Percentiles rank a stretch among this genome's conserved stretches.
phyloP scores from a whole-genome alignment of 2,113 vertebrate species.

The Carassius gibelio region DNA sequence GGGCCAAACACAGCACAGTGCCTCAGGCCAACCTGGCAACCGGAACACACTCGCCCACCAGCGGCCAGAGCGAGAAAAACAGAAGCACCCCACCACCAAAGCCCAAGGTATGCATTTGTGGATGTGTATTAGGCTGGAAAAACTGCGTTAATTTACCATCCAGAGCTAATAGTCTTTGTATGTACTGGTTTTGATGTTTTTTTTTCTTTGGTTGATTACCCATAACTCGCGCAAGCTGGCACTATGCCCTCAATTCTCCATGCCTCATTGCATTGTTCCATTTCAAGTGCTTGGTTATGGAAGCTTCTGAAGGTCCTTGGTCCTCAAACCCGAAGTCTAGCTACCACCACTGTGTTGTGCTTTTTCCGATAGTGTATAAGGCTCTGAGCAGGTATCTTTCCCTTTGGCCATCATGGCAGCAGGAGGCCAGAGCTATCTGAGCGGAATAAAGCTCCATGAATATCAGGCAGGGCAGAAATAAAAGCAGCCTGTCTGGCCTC shows the following conservation, averaged over 20 bases:
- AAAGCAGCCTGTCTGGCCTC: slow-evolving; percentile 41
- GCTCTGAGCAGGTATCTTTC: not conserved
- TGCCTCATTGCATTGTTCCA: slow-evolving; percentile 19
- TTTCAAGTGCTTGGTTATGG: slow-evolving; percentile 10
- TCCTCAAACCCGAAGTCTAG: not conserved
- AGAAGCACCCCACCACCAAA: slow-evolving; percentile 90
- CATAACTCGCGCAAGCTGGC: slow-evolving; percentile 55
- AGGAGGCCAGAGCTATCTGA: slow-evolving; percentile 63
- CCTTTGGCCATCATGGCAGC: not conserved
- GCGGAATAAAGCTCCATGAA: slow-evolving; percentile 74
- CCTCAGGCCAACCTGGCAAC: slow-evolving; percentile 84
- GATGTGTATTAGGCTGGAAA: slow-evolving; percentile 50
- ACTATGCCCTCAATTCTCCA: slow-evolving; percentile 40
- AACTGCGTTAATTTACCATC: not conserved
- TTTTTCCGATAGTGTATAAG: not conserved
- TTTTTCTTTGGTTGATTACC: slow-evolving; percentile 16
- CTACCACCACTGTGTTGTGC: not conserved
- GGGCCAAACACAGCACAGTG: slow-evolving; percentile 91
- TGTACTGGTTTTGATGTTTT: slow-evolving; percentile 60
- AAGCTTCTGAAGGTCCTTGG: not conserved
- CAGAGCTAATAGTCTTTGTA: slow-evolving; percentile 27
- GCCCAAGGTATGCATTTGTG: slow-evolving; percentile 83
- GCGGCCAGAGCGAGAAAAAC: slow-evolving; percentile 90
- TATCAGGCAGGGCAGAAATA: slow-evolving; percentile 63
- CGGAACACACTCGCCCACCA: slow-evolving; percentile 90